phyloP scores from a whole-genome alignment of 2,113 vertebrate species.

The Carassius auratus region DNA sequence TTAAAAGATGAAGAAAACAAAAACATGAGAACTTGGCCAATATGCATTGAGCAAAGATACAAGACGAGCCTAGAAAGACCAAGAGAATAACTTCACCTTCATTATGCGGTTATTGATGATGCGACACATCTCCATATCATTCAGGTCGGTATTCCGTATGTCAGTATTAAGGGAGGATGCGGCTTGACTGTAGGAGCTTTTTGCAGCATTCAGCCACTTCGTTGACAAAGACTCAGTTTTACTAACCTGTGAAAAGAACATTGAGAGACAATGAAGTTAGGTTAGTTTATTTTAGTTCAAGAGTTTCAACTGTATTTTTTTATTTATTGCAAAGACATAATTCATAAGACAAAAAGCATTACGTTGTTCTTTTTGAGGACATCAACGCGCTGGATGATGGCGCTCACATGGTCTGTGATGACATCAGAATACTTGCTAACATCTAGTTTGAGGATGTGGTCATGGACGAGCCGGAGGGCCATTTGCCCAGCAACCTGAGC shows the following conservation, averaged over 20 bases:
- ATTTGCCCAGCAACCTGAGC: slow-evolving; percentile 85
- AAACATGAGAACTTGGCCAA: neutral
- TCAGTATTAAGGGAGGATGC: slow-evolving; percentile 60
- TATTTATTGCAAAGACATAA: neutral
- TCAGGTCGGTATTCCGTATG: slow-evolving; percentile 72
- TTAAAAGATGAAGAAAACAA: slow-evolving; percentile 52
- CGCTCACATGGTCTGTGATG: neutral
- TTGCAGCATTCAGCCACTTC: slow-evolving; percentile 81
- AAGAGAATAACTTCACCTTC: slow-evolving; percentile 73
- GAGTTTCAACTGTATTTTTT: too few species aligned
- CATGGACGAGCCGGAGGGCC: slow-evolving; percentile 81
- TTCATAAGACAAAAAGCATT: neutral
- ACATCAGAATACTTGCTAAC: slow-evolving; percentile 70
- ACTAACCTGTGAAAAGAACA: slow-evolving; percentile 27
- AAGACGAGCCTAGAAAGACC: neutral
- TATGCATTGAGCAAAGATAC: neutral
- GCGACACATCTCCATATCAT: slow-evolving; percentile 75
- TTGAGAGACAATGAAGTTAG: too few species aligned
- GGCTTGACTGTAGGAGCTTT: slow-evolving; percentile 80
- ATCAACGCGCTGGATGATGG: slow-evolving; percentile 13
- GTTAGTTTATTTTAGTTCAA: too few species aligned
- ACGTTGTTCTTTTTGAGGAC: slow-evolving; percentile 57
- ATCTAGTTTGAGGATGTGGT: slow-evolving; percentile 82
- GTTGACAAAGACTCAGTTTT: slow-evolving; percentile 67
- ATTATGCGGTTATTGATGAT: slow-evolving; percentile 88